phyloP scores from a whole-genome alignment of 2,113 vertebrate species.

The Egretta garzetta region DNA sequence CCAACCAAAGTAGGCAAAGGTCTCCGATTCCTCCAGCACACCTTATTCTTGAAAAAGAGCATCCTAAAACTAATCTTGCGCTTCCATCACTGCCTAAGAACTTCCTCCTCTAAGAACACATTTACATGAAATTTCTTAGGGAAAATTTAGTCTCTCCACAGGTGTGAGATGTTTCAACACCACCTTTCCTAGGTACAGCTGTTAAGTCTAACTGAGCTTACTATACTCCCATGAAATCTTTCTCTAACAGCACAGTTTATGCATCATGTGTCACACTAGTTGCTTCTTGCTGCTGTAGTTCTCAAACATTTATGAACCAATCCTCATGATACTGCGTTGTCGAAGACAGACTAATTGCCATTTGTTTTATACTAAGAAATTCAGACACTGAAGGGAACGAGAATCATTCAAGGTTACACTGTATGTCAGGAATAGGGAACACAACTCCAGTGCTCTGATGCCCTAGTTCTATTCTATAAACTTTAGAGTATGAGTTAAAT shows the following conservation, averaged over 20 bases:
- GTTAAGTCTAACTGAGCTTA: background rate
- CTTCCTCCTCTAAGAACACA: background rate
- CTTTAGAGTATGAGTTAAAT: background rate
- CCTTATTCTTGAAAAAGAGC: background rate
- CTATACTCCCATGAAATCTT: background rate
- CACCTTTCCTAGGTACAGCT: background rate
- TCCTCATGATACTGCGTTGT: background rate
- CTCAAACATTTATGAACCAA: background rate
- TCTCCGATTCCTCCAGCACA: background rate
- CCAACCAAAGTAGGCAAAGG: background rate
- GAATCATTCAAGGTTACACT: background rate
- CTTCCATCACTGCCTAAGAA: background rate
- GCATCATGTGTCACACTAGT: background rate
- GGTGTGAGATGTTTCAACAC: background rate
- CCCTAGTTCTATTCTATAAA: background rate
- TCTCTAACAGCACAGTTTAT: background rate
- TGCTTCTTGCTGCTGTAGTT: background rate
- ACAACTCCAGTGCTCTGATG: background rate
- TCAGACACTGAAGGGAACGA: background rate
- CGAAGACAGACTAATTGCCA: background rate
- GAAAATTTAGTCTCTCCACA: background rate
- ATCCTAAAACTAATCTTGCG: background rate
- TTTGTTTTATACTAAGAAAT: background rate
- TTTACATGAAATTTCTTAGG: background rate
- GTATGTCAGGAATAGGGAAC: background rate